Conservation (phyloP, 2,797 vertebrate species). For the Naso thynnoides region DNA sequence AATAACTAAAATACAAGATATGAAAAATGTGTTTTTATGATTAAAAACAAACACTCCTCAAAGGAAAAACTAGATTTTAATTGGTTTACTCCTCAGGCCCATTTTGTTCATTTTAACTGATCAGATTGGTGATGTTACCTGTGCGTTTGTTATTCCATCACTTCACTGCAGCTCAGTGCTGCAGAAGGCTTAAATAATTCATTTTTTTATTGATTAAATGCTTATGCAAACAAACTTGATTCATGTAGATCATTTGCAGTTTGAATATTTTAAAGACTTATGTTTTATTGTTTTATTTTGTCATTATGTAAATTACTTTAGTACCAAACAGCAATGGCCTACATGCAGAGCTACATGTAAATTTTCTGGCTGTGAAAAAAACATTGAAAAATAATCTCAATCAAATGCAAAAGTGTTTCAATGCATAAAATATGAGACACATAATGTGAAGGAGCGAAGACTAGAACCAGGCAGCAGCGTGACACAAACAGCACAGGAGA, state of each 20-base stretch:
- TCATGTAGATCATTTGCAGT: no score
- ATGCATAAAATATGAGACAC: not conserved
- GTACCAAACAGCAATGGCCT: not conserved
- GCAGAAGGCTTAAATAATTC: not conserved
- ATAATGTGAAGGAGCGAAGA: not conserved
- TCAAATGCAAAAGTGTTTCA: not conserved
- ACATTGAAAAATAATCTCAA: not conserved
- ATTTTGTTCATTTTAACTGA: not conserved
- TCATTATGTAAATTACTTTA: not conserved
- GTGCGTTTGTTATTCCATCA: not conserved
- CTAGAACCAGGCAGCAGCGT: not conserved
- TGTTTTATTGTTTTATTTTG: no score
- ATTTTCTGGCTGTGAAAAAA: not conserved
- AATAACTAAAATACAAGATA: not conserved
- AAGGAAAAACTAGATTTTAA: not conserved
- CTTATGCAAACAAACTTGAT: not conserved
- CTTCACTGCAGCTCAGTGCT: not conserved
- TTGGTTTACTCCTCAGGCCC: constrained; percentile 5
- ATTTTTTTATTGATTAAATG: not conserved
- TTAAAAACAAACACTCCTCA: not conserved
- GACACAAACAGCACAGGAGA: no score
- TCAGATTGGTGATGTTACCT: not conserved
- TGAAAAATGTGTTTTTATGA: not conserved
- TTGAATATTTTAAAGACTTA: no score
- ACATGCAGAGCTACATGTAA: not conserved